phyloP scores from a whole-genome alignment of 2,113 vertebrate species.

The Mesembrinibis cayennensis region DNA sequence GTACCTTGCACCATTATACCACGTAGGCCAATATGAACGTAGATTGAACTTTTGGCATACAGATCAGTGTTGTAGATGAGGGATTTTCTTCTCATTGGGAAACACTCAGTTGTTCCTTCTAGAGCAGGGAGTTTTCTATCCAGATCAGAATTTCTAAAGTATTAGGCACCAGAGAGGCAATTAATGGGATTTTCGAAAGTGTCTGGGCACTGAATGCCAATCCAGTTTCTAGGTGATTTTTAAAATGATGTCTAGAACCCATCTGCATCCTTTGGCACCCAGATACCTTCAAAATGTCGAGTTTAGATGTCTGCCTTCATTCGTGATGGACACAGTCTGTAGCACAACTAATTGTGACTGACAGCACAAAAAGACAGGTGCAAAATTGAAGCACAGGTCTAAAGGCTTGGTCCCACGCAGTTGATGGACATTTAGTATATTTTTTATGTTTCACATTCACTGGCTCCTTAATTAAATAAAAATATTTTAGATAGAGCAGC shows the following conservation, averaged over 20 bases:
- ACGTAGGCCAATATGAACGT: background rate
- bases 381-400: conserved; percentile 10
- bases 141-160: background rate
- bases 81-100: background rate
- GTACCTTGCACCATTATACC: background rate
- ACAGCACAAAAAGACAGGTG: conserved; percentile 58
- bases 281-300: background rate
- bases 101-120: background rate
- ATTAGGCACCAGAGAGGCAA: background rate
- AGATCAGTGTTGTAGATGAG: background rate
- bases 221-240: conserved; percentile 17
- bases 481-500: conserved; percentile 64
- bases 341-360: conserved; percentile 57
- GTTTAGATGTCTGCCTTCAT: background rate
- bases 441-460: conserved; percentile 40
- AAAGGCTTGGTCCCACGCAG: background rate
- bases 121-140: background rate
- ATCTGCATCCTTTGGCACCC: conserved; percentile 29
- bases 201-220: background rate
- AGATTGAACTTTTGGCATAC: background rate
- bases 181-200: background rate
- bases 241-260: conserved; percentile 11
- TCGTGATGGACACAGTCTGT: background rate
- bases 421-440: background rate
- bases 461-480: conserved; percentile 66